phyloP scores from a whole-genome alignment of 2,113 vertebrate genomes.

The Motacilla alba region DNA sequence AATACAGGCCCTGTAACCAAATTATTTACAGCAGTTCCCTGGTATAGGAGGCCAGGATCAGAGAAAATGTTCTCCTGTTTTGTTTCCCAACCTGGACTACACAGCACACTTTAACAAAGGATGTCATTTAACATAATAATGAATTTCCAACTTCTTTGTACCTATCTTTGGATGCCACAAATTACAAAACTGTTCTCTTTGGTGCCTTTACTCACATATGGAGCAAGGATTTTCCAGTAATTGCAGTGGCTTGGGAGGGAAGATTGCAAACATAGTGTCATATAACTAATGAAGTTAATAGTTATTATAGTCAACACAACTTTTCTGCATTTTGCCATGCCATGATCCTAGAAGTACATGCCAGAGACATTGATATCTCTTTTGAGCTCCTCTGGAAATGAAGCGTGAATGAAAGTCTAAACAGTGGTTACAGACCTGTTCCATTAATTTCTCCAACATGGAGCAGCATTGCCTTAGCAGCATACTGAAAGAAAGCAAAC shows the following conservation, averaged over 20 bases:
- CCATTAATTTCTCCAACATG: background rate
- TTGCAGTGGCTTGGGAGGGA: background rate
- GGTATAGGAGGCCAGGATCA: background rate
- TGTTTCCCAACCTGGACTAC: background rate
- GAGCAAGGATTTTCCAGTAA: background rate
- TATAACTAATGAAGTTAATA: background rate
- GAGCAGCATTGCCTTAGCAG: background rate
- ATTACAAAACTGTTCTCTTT: background rate
- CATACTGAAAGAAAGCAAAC: background rate
- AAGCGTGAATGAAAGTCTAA: background rate
- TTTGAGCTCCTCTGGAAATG: background rate
- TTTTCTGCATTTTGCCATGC: background rate
- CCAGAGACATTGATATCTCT: background rate
- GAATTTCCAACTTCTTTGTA: background rate
- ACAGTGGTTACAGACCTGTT: background rate
- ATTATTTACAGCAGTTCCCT: background rate
- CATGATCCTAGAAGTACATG: background rate
- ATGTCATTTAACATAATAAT: background rate
- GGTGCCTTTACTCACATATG: background rate
- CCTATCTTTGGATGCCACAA: background rate
- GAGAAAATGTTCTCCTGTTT: background rate
- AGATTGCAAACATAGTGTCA: background rate
- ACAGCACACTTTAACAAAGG: background rate
- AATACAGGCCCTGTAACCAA: background rate
- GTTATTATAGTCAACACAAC: background rate